Evolutionary conservation across 1,140 invertebrate species (phyloP).

Genomic region (Atta cephalotes): DNA sequence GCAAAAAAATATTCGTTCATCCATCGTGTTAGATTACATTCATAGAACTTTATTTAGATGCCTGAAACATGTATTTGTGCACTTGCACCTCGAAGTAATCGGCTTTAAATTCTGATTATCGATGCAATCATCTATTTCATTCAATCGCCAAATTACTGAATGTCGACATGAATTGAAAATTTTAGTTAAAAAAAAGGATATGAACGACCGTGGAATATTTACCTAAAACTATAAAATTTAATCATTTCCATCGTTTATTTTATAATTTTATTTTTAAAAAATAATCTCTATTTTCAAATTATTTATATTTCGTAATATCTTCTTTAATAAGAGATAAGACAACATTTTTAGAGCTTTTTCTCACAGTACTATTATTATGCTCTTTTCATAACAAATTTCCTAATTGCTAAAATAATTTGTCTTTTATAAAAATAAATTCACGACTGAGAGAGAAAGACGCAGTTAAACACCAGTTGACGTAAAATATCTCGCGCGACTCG

Average conservation of each 20-base stretch:
- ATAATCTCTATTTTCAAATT: neutral
- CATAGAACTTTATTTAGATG: neutral
- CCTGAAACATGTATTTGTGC: neutral
- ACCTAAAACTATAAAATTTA: conserved; percentile 1
- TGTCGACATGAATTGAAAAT: neutral
- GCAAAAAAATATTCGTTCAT: conserved; percentile 34
- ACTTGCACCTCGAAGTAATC: neutral
- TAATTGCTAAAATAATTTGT: neutral
- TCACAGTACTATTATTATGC: neutral
- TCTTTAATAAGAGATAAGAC: neutral
- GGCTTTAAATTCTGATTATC: conserved; percentile 36
- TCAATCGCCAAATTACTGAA: conserved; percentile 26
- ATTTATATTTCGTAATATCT: neutral
- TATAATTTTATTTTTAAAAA: neutral
- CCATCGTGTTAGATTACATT: neutral
- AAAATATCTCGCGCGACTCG: conserved; percentile 2
- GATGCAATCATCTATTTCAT: conserved; percentile 13
- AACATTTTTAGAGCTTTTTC: neutral
- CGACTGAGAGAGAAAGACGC: too few relatives aligned
- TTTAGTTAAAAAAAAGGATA: neutral
- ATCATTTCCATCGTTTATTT: neutral
- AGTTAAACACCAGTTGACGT: neutral
- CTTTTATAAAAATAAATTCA: conserved; percentile 11
- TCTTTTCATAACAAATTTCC: neutral
- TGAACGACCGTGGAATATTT: neutral